Evolutionary conservation across 2,888 invertebrate species (phyloP).

Genomic region (Loripinus fragilis): DNA sequence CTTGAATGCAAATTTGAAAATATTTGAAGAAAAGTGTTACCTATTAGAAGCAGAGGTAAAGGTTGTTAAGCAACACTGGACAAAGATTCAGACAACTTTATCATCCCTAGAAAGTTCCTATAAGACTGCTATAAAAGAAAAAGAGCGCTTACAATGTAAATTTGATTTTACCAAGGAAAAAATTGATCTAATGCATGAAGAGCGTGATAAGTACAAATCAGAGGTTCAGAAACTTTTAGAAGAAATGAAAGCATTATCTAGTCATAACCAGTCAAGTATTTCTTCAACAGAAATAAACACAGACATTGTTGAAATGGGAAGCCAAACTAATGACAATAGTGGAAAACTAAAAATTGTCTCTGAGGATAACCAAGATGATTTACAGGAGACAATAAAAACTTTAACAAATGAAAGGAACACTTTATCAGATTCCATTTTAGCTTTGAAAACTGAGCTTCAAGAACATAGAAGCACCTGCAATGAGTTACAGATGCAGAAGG

Average conservation of each 20-base stretch:
- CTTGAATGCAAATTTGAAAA: neutral
- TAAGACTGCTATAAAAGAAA: neutral
- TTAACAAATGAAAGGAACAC: neutral
- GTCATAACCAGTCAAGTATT: neutral
- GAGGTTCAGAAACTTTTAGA: neutral
- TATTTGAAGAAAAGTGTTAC: neutral
- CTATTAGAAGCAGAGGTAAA: neutral
- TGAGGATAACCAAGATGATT: neutral
- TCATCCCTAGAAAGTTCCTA: neutral
- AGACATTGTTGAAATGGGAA: neutral
- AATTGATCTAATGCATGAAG: neutral
- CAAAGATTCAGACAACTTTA: neutral
- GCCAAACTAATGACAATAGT: neutral
- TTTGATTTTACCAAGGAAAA: conserved; percentile 5
- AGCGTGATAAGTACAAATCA: conserved; percentile 3
- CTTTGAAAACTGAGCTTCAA: neutral
- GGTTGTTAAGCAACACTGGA: neutral
- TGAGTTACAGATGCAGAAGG: neutral
- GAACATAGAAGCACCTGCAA: neutral
- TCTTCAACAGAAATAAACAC: neutral
- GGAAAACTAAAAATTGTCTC: neutral
- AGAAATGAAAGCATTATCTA: neutral
- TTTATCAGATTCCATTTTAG: neutral
- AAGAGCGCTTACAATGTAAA: neutral
- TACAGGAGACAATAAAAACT: neutral